Evolutionary conservation across 2,797 vertebrate genomes (phyloP), one percentile per base, ranked within the genome.

Genomic region (Sparus aurata): DNA sequence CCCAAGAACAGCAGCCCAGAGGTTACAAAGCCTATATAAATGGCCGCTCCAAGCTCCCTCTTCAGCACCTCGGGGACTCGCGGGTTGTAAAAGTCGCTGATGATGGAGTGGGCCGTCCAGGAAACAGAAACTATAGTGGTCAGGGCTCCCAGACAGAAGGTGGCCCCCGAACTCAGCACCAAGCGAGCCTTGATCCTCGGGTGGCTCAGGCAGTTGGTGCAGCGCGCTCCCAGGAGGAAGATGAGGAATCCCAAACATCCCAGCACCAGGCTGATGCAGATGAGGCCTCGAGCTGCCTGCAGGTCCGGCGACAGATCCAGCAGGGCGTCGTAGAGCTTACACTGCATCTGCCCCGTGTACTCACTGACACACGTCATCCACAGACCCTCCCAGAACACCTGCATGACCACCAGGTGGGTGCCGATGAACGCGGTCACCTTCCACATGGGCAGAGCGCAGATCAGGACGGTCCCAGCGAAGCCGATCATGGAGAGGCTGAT

Each of bases 351-450:
- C 5, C 97, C 96, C 0, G 96, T 96, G 93, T 94, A 96, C 83
- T 97, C 95, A 0, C 94, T 95, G 79, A 97, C 95, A 0, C 97
- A 97, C 73, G 93, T 96, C 96, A 97, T 96, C 97, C 96, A 98
- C 84, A 97, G 77, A 41, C 97, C 97, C 46, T 98, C 96, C 95
- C 95, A 97, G 93, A 97, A 97, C 66, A 97, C 95, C 94, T 98
- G 97, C 63, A 96, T 95, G 85, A 96, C 95, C 82, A 96, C 95
- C 25, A 96, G 95, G 71, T 96, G 96, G 69, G 96, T 96, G 78
- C 97, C 96, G 0, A 96, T 95, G 91, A 96, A 97, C 0, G 96
- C 95, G 0, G 96, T 97, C 85, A 97, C 96, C 92, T 95, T 96
- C 97, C 97, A 97, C 95, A 96, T 96, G 85, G 97, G 97, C 87